These are phyloP conservation scores for Eunapius fragilis DNA, from an alignment of 37 sponge, comb jelly and placozoan species.

Conservation along the genomic window DNA sequence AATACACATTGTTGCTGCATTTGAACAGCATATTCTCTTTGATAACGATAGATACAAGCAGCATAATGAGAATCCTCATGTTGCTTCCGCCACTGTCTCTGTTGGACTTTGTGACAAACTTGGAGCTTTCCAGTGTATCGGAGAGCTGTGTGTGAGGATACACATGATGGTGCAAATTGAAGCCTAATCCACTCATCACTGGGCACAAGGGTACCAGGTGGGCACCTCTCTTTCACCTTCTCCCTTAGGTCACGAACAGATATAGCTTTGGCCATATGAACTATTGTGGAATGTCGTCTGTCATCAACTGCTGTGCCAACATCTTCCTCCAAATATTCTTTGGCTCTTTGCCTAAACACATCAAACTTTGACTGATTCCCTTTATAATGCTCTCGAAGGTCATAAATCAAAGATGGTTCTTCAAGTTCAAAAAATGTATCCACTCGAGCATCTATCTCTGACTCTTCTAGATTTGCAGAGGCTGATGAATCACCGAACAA, in stretches of 20 bases:
- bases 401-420: conserved; percentile 20
- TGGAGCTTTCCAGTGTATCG: neutral
- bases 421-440: conserved; percentile 34
- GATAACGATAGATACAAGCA: neutral
- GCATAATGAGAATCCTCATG: conserved; percentile 35
- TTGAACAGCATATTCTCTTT: neutral
- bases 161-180: neutral
- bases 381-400: conserved; percentile 7
- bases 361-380: conserved; percentile 28
- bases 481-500: neutral
- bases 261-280: conserved; percentile 41
- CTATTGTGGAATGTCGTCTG: conserved; percentile 13
- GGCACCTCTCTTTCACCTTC: conserved; percentile 20
- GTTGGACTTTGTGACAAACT: neutral
- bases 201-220: conserved; percentile 27
- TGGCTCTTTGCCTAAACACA: conserved; percentile 15
- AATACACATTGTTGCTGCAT: too few relatives aligned
- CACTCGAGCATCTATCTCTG: conserved; percentile 19
- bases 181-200: neutral
- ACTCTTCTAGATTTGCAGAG: neutral
- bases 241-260: conserved; percentile 26
- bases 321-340: conserved; percentile 28
- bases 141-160: neutral
- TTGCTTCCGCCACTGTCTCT: neutral
- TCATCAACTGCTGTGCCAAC: conserved; percentile 35